These are phyloP conservation scores for Protomyctophum bolini DNA, from an alignment of 2,113 vertebrate species.

Conservation along the genomic window DNA sequence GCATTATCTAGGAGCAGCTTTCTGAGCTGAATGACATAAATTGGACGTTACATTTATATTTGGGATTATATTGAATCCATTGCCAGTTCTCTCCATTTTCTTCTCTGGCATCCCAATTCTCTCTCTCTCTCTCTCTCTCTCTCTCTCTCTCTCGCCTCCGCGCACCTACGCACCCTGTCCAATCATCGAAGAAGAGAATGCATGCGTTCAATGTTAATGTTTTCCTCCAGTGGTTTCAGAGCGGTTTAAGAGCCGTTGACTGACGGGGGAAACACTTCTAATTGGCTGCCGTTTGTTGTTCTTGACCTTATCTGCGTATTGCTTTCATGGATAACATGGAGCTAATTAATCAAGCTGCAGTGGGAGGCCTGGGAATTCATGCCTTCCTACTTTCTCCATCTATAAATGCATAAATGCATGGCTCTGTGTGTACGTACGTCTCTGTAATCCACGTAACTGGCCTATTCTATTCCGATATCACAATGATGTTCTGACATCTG, in stretches of 20 bases:
- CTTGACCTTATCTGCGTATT: slow-evolving; percentile 71
- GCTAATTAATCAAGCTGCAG: slow-evolving; percentile 71
- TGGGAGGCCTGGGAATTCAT: slow-evolving; percentile 42
- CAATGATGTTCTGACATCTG: too few species aligned
- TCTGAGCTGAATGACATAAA: too few species aligned
- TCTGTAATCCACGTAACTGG: too few species aligned
- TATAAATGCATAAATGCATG: too few species aligned
- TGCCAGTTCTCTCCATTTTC: too few species aligned
- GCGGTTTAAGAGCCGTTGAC: slow-evolving; percentile 43
- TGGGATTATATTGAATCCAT: too few species aligned
- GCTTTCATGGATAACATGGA: slow-evolving; percentile 75
- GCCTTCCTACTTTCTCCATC: slow-evolving; percentile 13
- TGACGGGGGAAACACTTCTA: slow-evolving; percentile 56
- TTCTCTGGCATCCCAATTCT: too few species aligned
- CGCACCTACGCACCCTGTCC: slow-evolving; percentile 56
- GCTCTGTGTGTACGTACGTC: too few species aligned
- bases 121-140: too few species aligned
- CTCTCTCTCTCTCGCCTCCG: slow-evolving; percentile 6
- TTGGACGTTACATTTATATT: too few species aligned
- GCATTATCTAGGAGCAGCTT: too few species aligned
- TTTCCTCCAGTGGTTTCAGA: slow-evolving; percentile 47
- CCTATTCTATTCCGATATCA: background rate
- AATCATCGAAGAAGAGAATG: slow-evolving; percentile 40
- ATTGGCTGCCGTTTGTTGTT: slow-evolving; percentile 76
- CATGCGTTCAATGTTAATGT: slow-evolving; percentile 48